These are phyloP conservation scores for Antechinus stuartii DNA, from an alignment of 2,113 vertebrate genomes.

Conservation along the genomic window DNA sequence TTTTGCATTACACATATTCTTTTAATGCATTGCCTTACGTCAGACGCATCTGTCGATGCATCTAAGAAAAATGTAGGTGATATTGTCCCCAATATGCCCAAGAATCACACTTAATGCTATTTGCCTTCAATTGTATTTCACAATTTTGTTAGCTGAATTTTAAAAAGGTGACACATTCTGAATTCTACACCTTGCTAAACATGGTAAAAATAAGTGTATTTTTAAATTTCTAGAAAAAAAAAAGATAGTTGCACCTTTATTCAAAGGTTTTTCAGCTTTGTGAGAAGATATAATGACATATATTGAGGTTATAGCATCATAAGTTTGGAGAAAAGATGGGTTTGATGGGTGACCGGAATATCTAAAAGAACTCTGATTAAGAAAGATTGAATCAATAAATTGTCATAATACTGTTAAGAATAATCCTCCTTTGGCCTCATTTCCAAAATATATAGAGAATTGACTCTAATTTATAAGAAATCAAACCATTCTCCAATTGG, in stretches of 20 bases:
- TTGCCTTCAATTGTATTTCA: background rate
- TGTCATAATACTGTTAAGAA: background rate
- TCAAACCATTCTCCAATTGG: too few relatives aligned
- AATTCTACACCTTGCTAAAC: background rate
- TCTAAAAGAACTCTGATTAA: background rate
- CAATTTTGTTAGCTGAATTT: slow-evolving; percentile 4
- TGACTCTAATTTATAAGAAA: too few relatives aligned
- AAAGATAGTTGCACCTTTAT: background rate
- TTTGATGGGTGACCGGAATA: background rate
- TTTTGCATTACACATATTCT: background rate
- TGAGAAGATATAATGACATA: background rate
- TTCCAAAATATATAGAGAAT: too few relatives aligned
- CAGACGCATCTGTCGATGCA: background rate
- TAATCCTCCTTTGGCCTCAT: background rate
- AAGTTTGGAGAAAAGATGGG: background rate
- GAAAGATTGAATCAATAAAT: background rate
- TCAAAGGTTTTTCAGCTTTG: background rate
- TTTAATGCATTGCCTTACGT: background rate
- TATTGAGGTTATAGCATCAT: background rate
- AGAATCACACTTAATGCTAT: slow-evolving; percentile 26
- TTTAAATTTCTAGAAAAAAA: background rate
- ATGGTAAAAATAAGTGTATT: slow-evolving; percentile 3
- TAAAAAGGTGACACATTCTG: slow-evolving; percentile 32
- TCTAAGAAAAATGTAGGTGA: background rate
- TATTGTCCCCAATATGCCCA: background rate